Percentiles rank a stretch among this genome's conserved stretches.
Conservation (phyloP, 1,140 invertebrate genomes). For the Caenorhabditis inopinata region DNA sequence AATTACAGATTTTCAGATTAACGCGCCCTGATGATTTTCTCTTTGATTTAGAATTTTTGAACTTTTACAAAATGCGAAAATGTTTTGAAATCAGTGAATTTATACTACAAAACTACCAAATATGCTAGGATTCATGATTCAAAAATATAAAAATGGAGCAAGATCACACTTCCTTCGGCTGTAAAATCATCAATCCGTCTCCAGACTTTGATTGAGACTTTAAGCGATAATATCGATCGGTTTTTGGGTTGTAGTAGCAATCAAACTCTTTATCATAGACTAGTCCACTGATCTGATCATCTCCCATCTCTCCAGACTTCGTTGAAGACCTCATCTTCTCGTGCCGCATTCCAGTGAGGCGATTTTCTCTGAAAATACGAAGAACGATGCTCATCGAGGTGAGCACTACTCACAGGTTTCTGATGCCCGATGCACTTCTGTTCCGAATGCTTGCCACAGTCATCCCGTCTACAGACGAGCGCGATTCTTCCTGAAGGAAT, state of each 20-base stretch:
- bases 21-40: too few relatives aligned
- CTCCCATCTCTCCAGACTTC: neutral
- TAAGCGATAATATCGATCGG: neutral
- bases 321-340: neutral
- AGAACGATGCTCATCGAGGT: too few relatives aligned
- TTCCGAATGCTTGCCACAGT: neutral
- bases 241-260: constrained; percentile 16
- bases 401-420: neutral
- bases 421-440: neutral
- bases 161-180: neutral
- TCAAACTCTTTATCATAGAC: constrained; percentile 11
- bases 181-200: neutral
- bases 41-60: too few relatives aligned
- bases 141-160: too few relatives aligned
- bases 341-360: neutral
- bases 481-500: neutral
- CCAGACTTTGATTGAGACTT: constrained; percentile 3
- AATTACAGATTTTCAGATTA: too few relatives aligned
- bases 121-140: too few relatives aligned
- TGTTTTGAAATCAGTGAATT: too few relatives aligned
- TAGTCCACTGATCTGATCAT: neutral
- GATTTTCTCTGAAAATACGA: neutral
- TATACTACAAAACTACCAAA: too few relatives aligned
- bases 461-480: neutral
- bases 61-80: too few relatives aligned